These are phyloP conservation scores for Drosophila niveifrons DNA, from an alignment of 2,888 invertebrate genomes.

Conservation along the genomic window DNA sequence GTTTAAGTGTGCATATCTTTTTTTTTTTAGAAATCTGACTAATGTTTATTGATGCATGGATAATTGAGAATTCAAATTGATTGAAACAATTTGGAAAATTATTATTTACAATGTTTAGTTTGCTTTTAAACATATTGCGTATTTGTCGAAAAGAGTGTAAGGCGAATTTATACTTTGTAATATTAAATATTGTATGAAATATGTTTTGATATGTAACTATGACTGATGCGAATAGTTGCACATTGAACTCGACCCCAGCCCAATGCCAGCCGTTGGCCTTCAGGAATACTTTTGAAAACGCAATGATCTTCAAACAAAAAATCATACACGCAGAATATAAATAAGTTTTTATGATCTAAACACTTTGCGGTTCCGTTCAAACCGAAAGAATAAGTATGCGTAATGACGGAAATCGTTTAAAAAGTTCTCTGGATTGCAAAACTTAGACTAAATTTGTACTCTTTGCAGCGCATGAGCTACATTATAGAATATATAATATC, in stretches of 20 bases:
- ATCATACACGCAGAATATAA: slow-evolving; percentile 26
- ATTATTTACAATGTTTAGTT: no score
- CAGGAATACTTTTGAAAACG: slow-evolving; percentile 48
- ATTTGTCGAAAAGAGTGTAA: no score
- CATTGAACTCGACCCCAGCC: slow-evolving; percentile 78
- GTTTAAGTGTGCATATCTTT: not conserved
- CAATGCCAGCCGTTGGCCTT: slow-evolving; percentile 75
- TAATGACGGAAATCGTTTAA: slow-evolving; percentile 20
- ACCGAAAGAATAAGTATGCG: slow-evolving; percentile 5
- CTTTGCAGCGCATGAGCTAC: not conserved
- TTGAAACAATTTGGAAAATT: no score
- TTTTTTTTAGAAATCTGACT: not conserved
- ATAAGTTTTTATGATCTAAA: slow-evolving; percentile 39
- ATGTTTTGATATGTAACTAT: slow-evolving; percentile 23
- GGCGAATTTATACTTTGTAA: no score
- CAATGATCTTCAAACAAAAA: slow-evolving; percentile 62
- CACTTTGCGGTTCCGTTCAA: slow-evolving; percentile 39
- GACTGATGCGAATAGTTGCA: slow-evolving; percentile 43
- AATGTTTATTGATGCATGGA: not conserved
- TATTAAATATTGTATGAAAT: no score
- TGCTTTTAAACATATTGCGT: no score
- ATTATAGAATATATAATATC: no score
- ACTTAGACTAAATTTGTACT: slow-evolving; percentile 5
- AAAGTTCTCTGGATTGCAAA: slow-evolving; percentile 25
- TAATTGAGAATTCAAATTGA: no score